Evolutionary conservation across 2,113 vertebrate genomes (phyloP), one percentile per base, ranked within the genome.

Genomic region (Gallinago paraguaiae): DNA sequence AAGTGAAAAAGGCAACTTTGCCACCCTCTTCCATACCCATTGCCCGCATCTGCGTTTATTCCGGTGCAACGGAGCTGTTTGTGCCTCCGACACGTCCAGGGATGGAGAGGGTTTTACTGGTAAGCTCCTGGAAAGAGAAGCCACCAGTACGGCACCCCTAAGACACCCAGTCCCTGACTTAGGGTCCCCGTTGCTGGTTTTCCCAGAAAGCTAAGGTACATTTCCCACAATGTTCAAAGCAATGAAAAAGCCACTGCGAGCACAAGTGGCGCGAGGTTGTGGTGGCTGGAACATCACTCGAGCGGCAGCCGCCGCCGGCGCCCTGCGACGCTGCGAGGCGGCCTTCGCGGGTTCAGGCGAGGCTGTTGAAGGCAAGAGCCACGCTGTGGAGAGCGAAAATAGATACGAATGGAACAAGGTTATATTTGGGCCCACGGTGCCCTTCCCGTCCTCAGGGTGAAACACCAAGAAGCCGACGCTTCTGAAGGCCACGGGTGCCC

Each of bases 331-430:
- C 75, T 13, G 43, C 15, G 1, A 4, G n/a, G 76, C 6, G 1
- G 28, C 56, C 0, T 10, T 27, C 30, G 1, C 0, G 0, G 43
- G 43, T 59, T 31, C 35, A 0, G 59, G 30, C 27, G 68, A 33
- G 45, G 39, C 63, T 11, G 53, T 0, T 0, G 50, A 6, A 18
- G 45, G 1, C 1, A 14, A 4, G 31, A 46, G 33, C 2, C 25
- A 2, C 27, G 1, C 0, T 8, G 63, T 9, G 9, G 61, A 60
- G 27, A 27, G 18, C 5, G 1, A 25, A 22, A 3, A 28, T 0
- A 13, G 28, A 1, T 17, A 10, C 28, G 3, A 41, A 10, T 2
- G 64, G 27, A n/a, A 14, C 1, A 5, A 33, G 1, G 20, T 2
- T 3, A 8, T 2, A 48, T 33, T 27, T 9, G 69, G 53, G 63